Base-by-base conservation (phyloP, 2,888 invertebrate species). In the Drosophila suboccidentalis region DNA sequence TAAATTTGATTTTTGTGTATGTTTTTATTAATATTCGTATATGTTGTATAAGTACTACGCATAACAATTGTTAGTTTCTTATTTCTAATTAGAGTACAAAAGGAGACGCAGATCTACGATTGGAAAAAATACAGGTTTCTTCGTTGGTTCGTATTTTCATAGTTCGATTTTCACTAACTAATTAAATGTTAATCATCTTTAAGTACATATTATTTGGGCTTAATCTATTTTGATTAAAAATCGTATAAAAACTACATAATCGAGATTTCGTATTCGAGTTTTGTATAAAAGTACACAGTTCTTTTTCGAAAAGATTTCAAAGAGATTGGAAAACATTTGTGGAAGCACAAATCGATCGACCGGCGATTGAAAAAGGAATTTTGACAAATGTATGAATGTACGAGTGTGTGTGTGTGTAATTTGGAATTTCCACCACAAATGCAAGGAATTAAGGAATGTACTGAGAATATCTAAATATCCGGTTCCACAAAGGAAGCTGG, bases 401-500 rank as follows among this genome's bases (percentile, higher is more conserved):
- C 22, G 22, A 4, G 22, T 22, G 22, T 6, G 26, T 55, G 10
- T 49, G 29, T 72, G 29, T 54, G 39, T 50, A 64, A 66, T 76
- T 76, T 61, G 22, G 34, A 75, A 76, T 65, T 71, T 63, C 59
- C 59, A 67, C 34, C 51, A 70, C 50, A 22, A 55, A 47, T 46
- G 54, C 13, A 4, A 38, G 38, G 38, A n/a, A 38, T 32, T 29
- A 53, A 43, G 46, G 53, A 65, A 65, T 67, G 49, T 29, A 55
- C 36, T 60, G n/a, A 34, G 32, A 58, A 74, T 6, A 26, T 47
- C 59, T 91, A 92, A 63, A 91, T 84, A 85, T 93, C 93, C 44
- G 95, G 95, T 91, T 97, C 97, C 13, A 98, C 98, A 93, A 98
- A 98, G 91, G 97, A 98, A 54, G 98, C 97, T 2, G 98, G 98